Evolutionary conservation across 2,888 invertebrate genomes (phyloP), one percentile per base, ranked within the genome.

Genomic region (Cerastoderma edule): DNA sequence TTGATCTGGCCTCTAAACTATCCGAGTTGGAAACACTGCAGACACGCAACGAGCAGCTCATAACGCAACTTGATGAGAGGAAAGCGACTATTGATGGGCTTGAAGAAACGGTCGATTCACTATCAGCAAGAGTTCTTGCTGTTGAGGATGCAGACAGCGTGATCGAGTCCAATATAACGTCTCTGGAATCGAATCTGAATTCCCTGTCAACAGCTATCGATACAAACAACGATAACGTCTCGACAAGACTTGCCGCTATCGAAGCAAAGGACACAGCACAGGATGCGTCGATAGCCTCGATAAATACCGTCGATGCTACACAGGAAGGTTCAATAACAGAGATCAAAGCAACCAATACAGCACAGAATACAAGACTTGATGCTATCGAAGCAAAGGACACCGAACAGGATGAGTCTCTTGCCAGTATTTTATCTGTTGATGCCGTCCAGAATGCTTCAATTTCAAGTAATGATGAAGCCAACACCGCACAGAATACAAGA

Each of bases 171-270:
- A n/a, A n/a, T n/a, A n/a, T n/a, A n/a, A n/a, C n/a, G n/a, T n/a
- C n/a, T n/a, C n/a, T n/a, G 24, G 56, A 56, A 56, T 32, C 56
- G 16, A 56, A 10, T 30, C 32, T 56, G 16, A 56, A 32, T n/a
- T n/a, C n/a, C n/a, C n/a, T n/a, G n/a, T n/a, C n/a, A 8, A 32
- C 24, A 32, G 56, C 22, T 2, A 5, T 56, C n/a, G 30, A 56
- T 16, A 32, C 56, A 8, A 56, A 56, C 30, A 3, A 3, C 19
- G 27, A 19, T 10, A 3, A 56, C 3, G 30, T 32, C 5, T 28
- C 28, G 10, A 32, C 56, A 19, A 2, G 19, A 19, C 28, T 56
- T 56, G 30, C 56, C 2, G 56, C 53, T 13, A 22, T 53, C n/a
- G 53, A 53, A 53, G 13, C 53, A 2, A 53, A 53, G 53, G 27